Percentiles rank a stretch among this genome's conserved stretches.
Evolutionary conservation across 64 coral and sea anemone species (phyloP).

Genomic region (Hydrozoanthus tunicans): DNA sequence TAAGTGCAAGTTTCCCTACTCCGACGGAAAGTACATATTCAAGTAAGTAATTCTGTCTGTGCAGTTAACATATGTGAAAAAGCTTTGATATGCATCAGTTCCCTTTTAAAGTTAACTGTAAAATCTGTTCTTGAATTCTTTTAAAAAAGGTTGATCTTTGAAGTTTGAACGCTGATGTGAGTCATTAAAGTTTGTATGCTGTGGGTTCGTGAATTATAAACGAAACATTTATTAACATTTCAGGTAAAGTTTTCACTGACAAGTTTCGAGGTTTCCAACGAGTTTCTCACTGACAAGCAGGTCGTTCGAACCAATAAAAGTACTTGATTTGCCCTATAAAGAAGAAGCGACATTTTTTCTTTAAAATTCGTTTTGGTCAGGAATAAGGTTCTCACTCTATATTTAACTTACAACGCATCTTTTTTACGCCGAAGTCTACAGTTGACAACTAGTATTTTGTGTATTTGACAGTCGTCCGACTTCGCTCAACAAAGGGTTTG

Average conservation of each 20-base stretch:
- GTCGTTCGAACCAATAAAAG: neutral
- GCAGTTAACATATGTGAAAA: neutral
- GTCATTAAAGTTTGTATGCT: neutral
- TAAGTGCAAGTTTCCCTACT: conserved; percentile 63
- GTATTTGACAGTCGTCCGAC: neutral
- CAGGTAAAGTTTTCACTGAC: neutral
- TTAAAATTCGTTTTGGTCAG: neutral
- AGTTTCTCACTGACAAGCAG: neutral
- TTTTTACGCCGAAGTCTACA: neutral
- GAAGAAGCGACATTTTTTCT: conserved; percentile 9
- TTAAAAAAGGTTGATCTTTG: neutral
- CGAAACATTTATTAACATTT: neutral
- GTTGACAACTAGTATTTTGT: neutral
- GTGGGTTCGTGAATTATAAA: neutral
- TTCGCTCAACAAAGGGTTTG: neutral
- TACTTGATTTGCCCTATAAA: neutral
- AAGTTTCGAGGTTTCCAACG: neutral
- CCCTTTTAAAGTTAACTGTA: neutral
- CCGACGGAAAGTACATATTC: conserved; percentile 67
- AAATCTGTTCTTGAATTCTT: neutral
- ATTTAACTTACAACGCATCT: neutral
- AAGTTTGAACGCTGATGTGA: neutral
- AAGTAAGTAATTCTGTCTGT: conserved; percentile 58
- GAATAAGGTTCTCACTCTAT: neutral
- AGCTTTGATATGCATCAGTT: neutral